Evolutionary conservation across 2,797 vertebrate genomes (phyloP), one percentile per base, ranked within the genome.

Genomic region (Lepilemur septentrionalis): DNA sequence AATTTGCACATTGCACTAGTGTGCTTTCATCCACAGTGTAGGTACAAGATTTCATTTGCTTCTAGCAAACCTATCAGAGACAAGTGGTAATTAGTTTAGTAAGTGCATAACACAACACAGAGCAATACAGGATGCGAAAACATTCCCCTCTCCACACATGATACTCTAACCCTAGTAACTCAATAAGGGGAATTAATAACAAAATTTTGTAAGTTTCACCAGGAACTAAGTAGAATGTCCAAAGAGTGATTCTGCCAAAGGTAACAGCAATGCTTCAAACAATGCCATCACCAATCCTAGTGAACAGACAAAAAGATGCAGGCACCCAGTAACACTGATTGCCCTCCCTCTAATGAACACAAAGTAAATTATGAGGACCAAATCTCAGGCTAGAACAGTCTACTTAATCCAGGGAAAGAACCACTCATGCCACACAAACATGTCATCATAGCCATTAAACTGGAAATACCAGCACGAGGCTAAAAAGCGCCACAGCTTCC

Each of bases 181-280:
- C 87, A 89, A 35, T 75, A 65, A 78, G 23, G 30, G 57, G 28
- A 92, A 94, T 6, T 48, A 48, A 61, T 28, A 38, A 92, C 28
- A 57, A 4, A 95, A 59, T 93, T 91, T 50, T 48, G 7, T 61
- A 85, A 82, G 25, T 91, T 95, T 89, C 86, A 50, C 82, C 35
- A 70, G 41, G 86, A 55, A 35, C 41, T 88, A 70, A 70, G 76
- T 0, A 92, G 63, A 65, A 41, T 28, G 69, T 46, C 17, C 78
- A 89, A 92, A 92, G 52, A 94, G 65, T n/a, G 57, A 83, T 63
- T 89, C 43, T 92, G 48, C 28, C 79, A 65, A 95, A 70, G 57
- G 48, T 88, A 96, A 87, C 46, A 87, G 52, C 28, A 78, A 78
- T 35, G 55, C 35, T 46, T 94, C 38, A 41, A 93, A 84, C 57